These are phyloP conservation scores for Merodon equestris DNA, from an alignment of 2,888 invertebrate genomes.

Conservation along the genomic window DNA sequence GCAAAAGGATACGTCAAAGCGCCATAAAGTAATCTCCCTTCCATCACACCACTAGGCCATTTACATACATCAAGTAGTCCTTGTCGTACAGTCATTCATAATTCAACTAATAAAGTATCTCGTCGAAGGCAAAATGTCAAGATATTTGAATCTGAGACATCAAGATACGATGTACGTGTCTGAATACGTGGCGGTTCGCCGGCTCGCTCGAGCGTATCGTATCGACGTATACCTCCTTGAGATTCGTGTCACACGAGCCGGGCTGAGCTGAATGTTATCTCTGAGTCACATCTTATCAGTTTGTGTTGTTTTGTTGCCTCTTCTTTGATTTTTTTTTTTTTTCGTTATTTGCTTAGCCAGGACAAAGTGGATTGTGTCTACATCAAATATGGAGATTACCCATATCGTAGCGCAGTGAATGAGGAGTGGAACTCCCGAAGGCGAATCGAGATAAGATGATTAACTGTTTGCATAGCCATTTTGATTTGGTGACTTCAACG, in stretches of 20 bases:
- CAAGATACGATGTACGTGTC: no score
- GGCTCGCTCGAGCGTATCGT: no score
- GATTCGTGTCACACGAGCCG: constrained; percentile 41
- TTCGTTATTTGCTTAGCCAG: constrained; percentile 41
- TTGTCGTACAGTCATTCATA: constrained; percentile 34
- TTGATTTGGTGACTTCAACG: constrained; percentile 26
- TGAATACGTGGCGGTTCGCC: no score
- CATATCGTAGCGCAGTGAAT: constrained; percentile 22
- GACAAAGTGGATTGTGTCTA: constrained; percentile 32
- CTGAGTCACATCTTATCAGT: constrained; percentile 62
- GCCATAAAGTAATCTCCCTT: constrained; percentile 50
- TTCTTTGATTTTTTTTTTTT: not conserved
- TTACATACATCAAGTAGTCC: constrained; percentile 57
- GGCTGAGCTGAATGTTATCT: constrained; percentile 39
- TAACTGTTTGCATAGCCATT: constrained; percentile 37
- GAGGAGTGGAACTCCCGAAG: constrained; percentile 7
- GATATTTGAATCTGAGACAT: not conserved
- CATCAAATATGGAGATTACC: constrained; percentile 34
- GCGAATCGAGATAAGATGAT: constrained; percentile 23
- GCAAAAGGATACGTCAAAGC: constrained; percentile 52
- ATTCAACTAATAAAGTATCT: constrained; percentile 14
- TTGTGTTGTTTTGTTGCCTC: constrained; percentile 2
- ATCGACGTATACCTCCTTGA: constrained; percentile 38
- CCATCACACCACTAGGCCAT: constrained; percentile 27
- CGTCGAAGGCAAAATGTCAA: constrained; percentile 1